A percentile compares a stretch with the other conserved stretches of the same genome.
Conservation (phyloP, 2,888 invertebrate species). For the Caenorhabditis sp. region DNA sequence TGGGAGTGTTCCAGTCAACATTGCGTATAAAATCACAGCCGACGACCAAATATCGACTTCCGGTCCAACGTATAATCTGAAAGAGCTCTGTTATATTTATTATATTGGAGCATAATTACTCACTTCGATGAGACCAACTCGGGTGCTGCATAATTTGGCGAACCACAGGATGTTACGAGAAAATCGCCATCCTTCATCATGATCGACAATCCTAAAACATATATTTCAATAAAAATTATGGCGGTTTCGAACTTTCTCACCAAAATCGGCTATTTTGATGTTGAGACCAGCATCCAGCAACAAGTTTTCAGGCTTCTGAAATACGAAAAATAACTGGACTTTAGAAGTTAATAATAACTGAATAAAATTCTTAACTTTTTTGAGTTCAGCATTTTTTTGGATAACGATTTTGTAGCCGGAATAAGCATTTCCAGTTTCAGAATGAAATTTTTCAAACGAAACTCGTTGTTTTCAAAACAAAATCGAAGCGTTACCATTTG, state of each 20-base stretch:
- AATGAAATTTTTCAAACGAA: too few species aligned
- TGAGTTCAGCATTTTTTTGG: too few species aligned
- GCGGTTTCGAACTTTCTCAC: too few species aligned
- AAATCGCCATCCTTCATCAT: constrained; percentile 99
- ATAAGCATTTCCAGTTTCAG: too few species aligned
- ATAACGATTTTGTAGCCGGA: too few species aligned
- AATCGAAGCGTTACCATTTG: too few species aligned
- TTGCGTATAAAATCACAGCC: constrained; percentile 92
- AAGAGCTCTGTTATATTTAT: not conserved
- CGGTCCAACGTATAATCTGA: constrained; percentile 85
- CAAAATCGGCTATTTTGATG: constrained; percentile 93
- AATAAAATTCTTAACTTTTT: too few species aligned
- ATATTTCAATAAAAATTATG: too few species aligned
- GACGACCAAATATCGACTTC: constrained; percentile 99
- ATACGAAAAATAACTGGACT: constrained; percentile 48
- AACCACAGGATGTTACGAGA: constrained; percentile 93
- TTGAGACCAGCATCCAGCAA: constrained; percentile 74
- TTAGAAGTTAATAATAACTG: too few species aligned
- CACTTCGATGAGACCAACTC: constrained; percentile 94
- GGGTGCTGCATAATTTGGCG: constrained; percentile 98
- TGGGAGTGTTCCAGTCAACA: constrained; percentile 87
- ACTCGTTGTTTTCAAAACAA: too few species aligned
- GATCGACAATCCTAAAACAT: constrained; percentile 81
- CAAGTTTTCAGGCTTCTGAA: constrained; percentile 80
- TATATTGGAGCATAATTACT: not conserved